A percentile compares a stretch with the other conserved stretches of the same genome.
Evolutionary conservation across 2,888 invertebrate species (phyloP).

Genomic region (Eueremaeus valkanovi): DNA sequence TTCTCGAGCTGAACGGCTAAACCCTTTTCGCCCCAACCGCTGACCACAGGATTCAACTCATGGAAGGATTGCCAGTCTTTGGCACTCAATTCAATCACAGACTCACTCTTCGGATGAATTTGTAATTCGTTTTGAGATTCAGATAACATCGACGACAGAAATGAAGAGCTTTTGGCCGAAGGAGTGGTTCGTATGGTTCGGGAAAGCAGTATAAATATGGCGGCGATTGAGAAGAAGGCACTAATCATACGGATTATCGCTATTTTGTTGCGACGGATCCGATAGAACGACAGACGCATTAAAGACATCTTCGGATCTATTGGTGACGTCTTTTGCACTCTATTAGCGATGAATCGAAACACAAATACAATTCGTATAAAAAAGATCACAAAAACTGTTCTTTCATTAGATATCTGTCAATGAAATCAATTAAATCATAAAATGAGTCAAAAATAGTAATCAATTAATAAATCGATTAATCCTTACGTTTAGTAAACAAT

Average conservation of each 20-base stretch:
- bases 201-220: conserved; percentile 8
- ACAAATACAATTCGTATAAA: no score
- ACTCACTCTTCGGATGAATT: conserved; percentile 23
- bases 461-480: no score
- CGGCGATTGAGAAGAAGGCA: conserved; percentile 24
- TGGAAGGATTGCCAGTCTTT: conserved; percentile 39
- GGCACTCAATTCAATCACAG: conserved; percentile 41
- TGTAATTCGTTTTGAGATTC: not conserved
- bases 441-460: no score
- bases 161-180: conserved; percentile 16
- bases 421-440: no score
- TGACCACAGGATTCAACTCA: conserved; percentile 54
- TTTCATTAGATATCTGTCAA: no score
- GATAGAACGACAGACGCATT: not conserved
- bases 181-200: conserved; percentile 17
- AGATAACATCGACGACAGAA: not conserved
- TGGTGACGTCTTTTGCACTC: not conserved
- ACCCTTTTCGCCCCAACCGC: conserved; percentile 69
- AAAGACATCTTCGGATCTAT: conserved; percentile 8
- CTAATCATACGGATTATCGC: conserved; percentile 14
- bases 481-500: no score
- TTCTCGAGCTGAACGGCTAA: conserved; percentile 64
- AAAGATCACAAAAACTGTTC: no score
- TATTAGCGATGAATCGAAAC: no score
- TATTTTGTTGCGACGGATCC: conserved; percentile 19